Conservation (phyloP, 23 tunicate species). For the Oikopleura vanhoeffeni region DNA sequence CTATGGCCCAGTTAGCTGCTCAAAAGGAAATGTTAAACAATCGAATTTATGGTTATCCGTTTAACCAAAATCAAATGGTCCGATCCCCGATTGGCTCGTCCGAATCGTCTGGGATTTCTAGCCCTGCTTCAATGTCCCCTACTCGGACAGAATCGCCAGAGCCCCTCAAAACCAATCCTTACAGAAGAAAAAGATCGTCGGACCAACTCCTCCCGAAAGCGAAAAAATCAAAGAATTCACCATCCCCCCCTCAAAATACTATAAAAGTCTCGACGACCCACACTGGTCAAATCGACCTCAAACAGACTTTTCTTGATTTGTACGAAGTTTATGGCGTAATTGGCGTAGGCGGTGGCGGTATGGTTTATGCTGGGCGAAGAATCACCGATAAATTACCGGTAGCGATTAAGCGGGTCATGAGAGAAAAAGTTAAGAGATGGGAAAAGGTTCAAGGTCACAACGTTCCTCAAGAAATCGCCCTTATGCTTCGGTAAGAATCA, state of each 20-base stretch:
- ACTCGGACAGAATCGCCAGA: neutral
- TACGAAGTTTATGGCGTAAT: constrained; percentile 37
- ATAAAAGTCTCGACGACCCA: neutral
- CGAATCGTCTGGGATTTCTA: neutral
- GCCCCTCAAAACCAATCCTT: neutral
- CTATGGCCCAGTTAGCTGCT: neutral
- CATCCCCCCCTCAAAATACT: neutral
- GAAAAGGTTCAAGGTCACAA: constrained; percentile 40
- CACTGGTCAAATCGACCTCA: neutral
- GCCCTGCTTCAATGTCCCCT: neutral
- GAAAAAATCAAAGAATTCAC: neutral
- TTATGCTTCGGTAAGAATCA: constrained; percentile 52
- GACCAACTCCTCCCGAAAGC: neutral
- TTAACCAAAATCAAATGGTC: neutral
- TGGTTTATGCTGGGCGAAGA: constrained; percentile 46
- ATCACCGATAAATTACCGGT: constrained; percentile 30
- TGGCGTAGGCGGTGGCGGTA: constrained; percentile 75
- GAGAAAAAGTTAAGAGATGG: constrained; percentile 75
- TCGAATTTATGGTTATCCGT: neutral
- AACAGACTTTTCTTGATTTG: constrained; percentile 42
- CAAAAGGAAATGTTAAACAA: neutral
- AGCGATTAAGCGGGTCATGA: constrained; percentile 44
- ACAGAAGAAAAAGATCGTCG: neutral
- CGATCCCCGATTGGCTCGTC: neutral
- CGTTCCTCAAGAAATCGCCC: constrained; percentile 69